phyloP scores from a whole-genome alignment of 2,113 vertebrate species.

The Chloroceryle aenea region DNA sequence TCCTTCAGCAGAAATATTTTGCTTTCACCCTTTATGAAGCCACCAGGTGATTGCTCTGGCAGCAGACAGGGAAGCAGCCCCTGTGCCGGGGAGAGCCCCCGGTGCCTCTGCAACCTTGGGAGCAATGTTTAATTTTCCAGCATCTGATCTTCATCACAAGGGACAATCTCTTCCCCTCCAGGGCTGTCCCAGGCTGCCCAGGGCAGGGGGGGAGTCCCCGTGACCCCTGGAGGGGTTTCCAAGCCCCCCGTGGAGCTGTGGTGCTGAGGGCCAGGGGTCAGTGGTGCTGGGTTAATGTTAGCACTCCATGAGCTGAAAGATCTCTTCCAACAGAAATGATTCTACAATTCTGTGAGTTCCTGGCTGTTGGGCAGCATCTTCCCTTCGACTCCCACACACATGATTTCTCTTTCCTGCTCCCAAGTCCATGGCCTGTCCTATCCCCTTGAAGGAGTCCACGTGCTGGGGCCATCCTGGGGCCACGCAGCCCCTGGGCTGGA shows the following conservation, averaged over 20 bases:
- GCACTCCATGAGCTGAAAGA: background rate
- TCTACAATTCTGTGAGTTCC: background rate
- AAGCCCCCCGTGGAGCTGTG: background rate
- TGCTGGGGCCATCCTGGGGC: background rate
- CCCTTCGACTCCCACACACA: accelerated
- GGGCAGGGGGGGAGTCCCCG: background rate
- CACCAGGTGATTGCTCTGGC: accelerated
- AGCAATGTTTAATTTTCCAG: background rate
- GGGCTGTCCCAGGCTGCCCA: background rate
- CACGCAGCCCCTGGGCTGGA: accelerated
- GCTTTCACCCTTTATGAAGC: background rate
- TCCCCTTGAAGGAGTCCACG: accelerated
- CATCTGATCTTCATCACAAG: background rate
- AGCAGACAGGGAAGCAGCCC: background rate
- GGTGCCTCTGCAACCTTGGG: accelerated
- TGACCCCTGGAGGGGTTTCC: background rate
- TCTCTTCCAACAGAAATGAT: background rate
- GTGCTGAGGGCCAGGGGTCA: background rate
- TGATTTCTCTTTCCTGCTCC: background rate
- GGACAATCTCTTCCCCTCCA: background rate
- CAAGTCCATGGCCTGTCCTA: no score
- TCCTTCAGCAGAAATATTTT: background rate
- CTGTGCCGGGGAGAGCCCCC: accelerated
- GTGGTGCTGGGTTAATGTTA: background rate
- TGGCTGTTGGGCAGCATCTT: background rate